Evolutionary conservation across 2,797 vertebrate species (phyloP).

Genomic region (Propithecus perrieri): DNA sequence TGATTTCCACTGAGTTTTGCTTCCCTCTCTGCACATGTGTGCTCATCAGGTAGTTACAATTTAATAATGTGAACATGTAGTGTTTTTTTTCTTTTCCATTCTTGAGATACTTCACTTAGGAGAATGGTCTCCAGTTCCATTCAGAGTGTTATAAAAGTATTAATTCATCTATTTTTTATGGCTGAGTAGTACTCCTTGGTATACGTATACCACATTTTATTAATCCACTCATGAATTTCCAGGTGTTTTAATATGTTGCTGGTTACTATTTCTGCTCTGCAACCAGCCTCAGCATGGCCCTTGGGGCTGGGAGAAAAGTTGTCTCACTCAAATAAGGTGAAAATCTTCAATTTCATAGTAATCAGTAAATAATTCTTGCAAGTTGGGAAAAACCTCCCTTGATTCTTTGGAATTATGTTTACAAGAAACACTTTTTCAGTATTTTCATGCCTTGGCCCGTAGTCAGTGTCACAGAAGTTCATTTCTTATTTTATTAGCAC

Average conservation of each 20-base stretch:
- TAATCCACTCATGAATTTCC: no score
- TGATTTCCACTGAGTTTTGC: not conserved
- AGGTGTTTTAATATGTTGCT: not conserved
- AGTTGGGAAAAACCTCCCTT: not conserved
- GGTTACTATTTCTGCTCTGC: not conserved
- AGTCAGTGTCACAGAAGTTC: accelerated
- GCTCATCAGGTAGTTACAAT: not conserved
- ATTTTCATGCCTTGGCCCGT: not conserved
- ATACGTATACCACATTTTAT: no score
- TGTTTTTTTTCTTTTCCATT: not conserved
- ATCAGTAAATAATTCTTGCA: not conserved
- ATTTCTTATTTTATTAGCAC: not conserved
- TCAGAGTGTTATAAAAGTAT: no score
- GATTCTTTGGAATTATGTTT: not conserved
- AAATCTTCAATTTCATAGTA: not conserved
- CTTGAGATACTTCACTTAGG: not conserved
- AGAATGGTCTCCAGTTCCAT: not conserved
- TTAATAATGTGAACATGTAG: not conserved
- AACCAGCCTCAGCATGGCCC: not conserved
- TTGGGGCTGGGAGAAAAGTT: not conserved
- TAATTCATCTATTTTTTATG: no score
- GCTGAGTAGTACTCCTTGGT: no score
- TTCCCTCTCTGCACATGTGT: not conserved
- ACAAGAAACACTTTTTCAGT: not conserved
- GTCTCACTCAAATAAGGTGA: not conserved